These are phyloP conservation scores for Taenioides sp. DNA, from an alignment of 2,797 vertebrate species.

Conservation along the genomic window DNA sequence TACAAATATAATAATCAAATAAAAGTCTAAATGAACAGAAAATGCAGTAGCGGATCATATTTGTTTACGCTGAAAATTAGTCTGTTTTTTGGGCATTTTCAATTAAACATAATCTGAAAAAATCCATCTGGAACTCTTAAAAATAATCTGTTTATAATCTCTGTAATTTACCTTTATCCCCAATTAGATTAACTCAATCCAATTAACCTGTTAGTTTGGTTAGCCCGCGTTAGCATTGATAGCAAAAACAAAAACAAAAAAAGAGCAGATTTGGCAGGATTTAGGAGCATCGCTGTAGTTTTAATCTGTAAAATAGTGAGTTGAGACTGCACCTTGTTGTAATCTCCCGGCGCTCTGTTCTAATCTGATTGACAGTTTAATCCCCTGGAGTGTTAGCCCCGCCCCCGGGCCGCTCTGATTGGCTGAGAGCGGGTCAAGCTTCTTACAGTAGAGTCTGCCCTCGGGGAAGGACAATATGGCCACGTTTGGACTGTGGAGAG, in stretches of 20 bases:
- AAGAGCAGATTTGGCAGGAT: constrained; percentile 50
- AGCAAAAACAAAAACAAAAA: constrained; percentile 22
- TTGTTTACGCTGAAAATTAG: background rate
- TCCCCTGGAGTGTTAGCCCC: constrained; percentile 56
- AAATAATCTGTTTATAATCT: constrained; percentile 17
- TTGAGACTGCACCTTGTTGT: constrained; percentile 49
- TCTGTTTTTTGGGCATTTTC: background rate
- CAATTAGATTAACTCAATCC: constrained; percentile 63
- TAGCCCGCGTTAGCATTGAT: constrained; percentile 42
- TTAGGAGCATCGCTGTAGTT: constrained; percentile 55
- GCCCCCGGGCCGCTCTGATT: constrained; percentile 31
- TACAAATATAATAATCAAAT: no score
- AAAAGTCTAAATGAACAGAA: no score
- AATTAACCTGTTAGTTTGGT: constrained; percentile 51
- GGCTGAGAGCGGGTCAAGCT: constrained; percentile 65
- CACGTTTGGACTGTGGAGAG: constrained; percentile 32
- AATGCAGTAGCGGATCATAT: background rate
- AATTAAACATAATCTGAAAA: background rate
- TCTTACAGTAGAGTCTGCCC: constrained; percentile 82
- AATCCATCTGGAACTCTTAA: constrained; percentile 2
- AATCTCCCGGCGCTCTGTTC: constrained; percentile 63
- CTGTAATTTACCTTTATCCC: constrained; percentile 18
- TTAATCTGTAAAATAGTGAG: constrained; percentile 30
- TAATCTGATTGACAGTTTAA: constrained; percentile 77
- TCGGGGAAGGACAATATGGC: constrained; percentile 80